Evolutionary conservation across 2,888 invertebrate genomes (phyloP).

Genomic region (Argyresthia albistria): DNA sequence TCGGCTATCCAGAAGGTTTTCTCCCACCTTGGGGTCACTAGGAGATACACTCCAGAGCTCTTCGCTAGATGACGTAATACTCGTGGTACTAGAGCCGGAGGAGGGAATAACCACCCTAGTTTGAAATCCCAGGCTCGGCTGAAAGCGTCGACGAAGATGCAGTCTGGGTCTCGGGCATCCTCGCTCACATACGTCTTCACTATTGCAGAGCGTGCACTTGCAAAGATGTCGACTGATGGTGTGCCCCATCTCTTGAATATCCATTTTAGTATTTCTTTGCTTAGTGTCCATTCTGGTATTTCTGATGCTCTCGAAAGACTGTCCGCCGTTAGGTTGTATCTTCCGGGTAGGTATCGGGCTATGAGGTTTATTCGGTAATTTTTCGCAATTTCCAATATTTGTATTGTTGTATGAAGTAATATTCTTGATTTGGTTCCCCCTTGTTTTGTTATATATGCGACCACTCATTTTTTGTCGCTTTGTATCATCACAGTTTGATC

Average conservation of each 20-base stretch:
- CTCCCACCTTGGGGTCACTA: slow-evolving; percentile 17
- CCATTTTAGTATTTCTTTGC: neutral
- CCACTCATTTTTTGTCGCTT: slow-evolving; percentile 7
- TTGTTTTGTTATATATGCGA: slow-evolving; percentile 5
- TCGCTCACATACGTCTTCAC: slow-evolving; percentile 6
- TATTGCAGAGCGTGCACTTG: slow-evolving; percentile 4
- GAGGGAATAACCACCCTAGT: slow-evolving; percentile 20
- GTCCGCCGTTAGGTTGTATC: slow-evolving; percentile 4
- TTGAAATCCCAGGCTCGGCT: slow-evolving; percentile 13
- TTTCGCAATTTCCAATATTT: too few relatives aligned
- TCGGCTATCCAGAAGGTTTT: slow-evolving; percentile 15
- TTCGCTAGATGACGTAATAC: slow-evolving; percentile 13
- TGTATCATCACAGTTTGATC: slow-evolving; percentile 1
- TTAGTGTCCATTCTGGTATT: neutral
- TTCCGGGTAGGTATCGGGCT: slow-evolving; percentile 2
- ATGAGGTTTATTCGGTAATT: neutral
- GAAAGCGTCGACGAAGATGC: slow-evolving; percentile 14
- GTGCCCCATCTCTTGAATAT: slow-evolving; percentile 6
- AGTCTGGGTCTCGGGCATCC: slow-evolving; percentile 6
- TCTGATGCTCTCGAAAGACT: neutral
- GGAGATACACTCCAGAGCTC: slow-evolving; percentile 15
- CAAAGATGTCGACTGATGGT: slow-evolving; percentile 9
- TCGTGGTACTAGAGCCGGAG: slow-evolving; percentile 15
- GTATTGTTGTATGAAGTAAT: too few relatives aligned
- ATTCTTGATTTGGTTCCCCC: too few relatives aligned